These are phyloP conservation scores for Amitus sp. DNA, from an alignment of 2,888 invertebrate species.

Conservation along the genomic window DNA sequence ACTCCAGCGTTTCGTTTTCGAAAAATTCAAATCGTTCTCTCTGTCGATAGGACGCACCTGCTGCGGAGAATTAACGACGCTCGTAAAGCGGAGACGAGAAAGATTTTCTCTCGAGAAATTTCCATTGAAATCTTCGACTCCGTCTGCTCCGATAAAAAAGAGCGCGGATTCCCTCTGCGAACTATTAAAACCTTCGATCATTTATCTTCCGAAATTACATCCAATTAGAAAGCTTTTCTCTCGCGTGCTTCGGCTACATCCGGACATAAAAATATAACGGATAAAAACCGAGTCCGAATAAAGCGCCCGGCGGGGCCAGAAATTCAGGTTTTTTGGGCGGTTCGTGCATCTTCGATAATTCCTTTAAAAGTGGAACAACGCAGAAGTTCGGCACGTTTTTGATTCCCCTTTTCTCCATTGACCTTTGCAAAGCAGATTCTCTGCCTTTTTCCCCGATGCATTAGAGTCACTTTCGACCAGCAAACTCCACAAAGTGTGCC, in stretches of 20 bases:
- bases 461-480: no score
- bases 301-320: background rate
- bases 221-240: no score
- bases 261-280: no score
- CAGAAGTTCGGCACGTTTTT: background rate
- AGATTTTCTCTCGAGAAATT: background rate
- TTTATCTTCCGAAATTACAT: no score
- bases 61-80: background rate
- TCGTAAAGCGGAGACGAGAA: background rate
- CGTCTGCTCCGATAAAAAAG: background rate
- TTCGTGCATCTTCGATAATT: background rate
- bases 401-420: background rate
- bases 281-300: no score
- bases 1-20: no score
- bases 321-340: background rate
- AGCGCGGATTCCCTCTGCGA: no score
- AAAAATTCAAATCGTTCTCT: no score
- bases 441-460: background rate
- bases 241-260: no score
- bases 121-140: background rate
- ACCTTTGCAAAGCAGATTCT: no score
- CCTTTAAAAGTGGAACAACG: constrained; percentile 1
- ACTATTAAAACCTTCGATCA: background rate
- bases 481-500: background rate
- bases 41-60: no score